Percentiles rank a stretch among this genome's conserved stretches.
Evolutionary conservation across 1,140 invertebrate species (phyloP).

Genomic region (fruit fly (Drosophila melanogaster)): DNA sequence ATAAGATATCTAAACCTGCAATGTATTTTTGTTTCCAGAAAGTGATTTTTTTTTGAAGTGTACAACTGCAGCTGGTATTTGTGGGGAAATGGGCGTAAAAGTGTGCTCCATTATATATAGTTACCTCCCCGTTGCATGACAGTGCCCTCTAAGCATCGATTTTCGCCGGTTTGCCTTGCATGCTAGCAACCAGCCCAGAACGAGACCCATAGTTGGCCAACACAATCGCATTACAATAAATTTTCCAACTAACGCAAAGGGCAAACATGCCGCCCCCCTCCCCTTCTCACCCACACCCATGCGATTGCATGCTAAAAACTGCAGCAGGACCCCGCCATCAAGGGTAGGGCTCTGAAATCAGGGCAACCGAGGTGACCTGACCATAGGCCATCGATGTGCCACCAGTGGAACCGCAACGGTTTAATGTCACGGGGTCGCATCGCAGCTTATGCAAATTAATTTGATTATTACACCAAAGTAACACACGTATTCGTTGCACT

Average conservation of each 20-base stretch:
- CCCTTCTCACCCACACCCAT: neutral
- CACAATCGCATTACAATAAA: conserved; percentile 80
- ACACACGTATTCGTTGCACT: conserved; percentile 52
- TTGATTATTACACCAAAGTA: conserved; percentile 63
- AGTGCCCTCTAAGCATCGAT: conserved; percentile 63
- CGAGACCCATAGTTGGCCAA: conserved; percentile 30
- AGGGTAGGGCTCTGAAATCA: conserved; percentile 42
- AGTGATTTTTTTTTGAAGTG: neutral
- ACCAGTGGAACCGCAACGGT: conserved; percentile 3
- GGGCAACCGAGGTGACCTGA: conserved; percentile 27
- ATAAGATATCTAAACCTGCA: neutral
- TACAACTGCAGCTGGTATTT: conserved; percentile 13
- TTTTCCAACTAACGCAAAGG: conserved; percentile 57
- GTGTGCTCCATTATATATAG: conserved; percentile 41
- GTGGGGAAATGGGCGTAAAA: conserved; percentile 20
- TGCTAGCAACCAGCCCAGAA: conserved; percentile 36
- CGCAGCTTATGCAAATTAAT: conserved; percentile 68
- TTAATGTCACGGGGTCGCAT: conserved; percentile 55
- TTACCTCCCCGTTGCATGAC: conserved; percentile 59
- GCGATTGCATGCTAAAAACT: conserved; percentile 58
- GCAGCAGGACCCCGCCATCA: conserved; percentile 38
- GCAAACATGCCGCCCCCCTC: conserved; percentile 12
- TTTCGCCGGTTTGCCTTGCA: conserved; percentile 54
- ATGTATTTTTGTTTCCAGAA: no score
- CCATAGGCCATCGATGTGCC: neutral